Evolutionary conservation across 1,140 invertebrate species (phyloP), one percentile per base, ranked within the genome.

Genomic region (Diabrotica virgifera): DNA sequence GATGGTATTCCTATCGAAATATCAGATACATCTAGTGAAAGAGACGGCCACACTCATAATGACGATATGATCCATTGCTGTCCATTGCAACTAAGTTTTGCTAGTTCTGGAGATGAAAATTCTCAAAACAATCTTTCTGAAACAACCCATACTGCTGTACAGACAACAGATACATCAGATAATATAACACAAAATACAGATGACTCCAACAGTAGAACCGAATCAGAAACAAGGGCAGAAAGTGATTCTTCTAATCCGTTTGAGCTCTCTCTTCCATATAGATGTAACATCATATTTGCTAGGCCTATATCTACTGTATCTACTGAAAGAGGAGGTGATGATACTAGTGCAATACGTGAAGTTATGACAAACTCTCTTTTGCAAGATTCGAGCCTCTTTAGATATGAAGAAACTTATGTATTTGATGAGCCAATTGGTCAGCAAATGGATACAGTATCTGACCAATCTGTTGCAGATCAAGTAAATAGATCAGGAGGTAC

Each of bases 381-480:
- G 8, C 8, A 8, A 10, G 40, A 8, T 46, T 5, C 40, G 40
- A 62, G 37, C 54, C 60, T 66, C 10, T 60, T 70, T n/a, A 60
- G 65, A 24, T 24, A 24, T 24, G 24, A 24, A 57, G 66, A 63
- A 5, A 68, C 68, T 54, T 24, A 24, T 24, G 24, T 24, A 24
- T 65, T 70, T 35, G 69, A 70, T 52, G 69, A 67, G 54, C 58
- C 69, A 7, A 63, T 70, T 11, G 64, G 62, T 55, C 62, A 64
- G 24, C 69, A 65, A 51, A 62, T 70, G 5, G 68, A 60, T 13
- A 13, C 40, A 13, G 9, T 60, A 35, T 5, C 59, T 11, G 35
- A 60, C 7, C 55, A 57, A 24, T 9, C 14, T 9, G 11, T 57
- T 10, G 40, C 4, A 46, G 8, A 46, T 24, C 24, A 46, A 46